phyloP scores from a whole-genome alignment of 2,797 vertebrate species.

The Gastrophryne carolinensis region DNA sequence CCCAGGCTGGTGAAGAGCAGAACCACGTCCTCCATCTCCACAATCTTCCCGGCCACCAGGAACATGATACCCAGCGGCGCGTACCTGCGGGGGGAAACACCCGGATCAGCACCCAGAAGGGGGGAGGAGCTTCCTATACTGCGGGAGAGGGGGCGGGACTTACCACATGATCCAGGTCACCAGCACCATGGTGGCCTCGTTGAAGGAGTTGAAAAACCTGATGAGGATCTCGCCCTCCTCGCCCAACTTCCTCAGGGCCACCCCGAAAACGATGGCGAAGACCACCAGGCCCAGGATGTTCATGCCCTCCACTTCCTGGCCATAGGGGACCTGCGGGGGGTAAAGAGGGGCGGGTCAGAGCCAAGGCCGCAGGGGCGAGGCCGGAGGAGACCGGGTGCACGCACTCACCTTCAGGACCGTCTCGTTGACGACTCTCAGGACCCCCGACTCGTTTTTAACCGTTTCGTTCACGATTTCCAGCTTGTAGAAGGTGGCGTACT shows the following conservation, averaged over 20 bases:
- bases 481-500: constrained; percentile 81
- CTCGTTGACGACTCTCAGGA: neutral
- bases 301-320: constrained; percentile 77
- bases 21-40: constrained; percentile 80
- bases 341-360: no score
- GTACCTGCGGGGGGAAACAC: constrained; percentile 69
- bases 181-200: constrained; percentile 80
- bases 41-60: constrained; percentile 85
- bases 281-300: constrained; percentile 90
- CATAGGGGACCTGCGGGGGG: constrained; percentile 72
- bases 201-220: constrained; percentile 80
- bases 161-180: constrained; percentile 86
- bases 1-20: constrained; percentile 79
- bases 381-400: neutral
- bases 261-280: constrained; percentile 84
- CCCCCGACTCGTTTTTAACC: neutral
- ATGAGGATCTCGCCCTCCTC: constrained; percentile 86
- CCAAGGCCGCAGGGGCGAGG: neutral
- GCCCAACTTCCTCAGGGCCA: constrained; percentile 84
- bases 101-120: neutral
- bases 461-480: constrained; percentile 40
- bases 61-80: constrained; percentile 90
- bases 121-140: no score
- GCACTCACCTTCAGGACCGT: constrained; percentile 69
- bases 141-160: no score